Evolutionary conservation across 2,113 vertebrate species (phyloP).

Genomic region (Chlamydotis undulata): DNA sequence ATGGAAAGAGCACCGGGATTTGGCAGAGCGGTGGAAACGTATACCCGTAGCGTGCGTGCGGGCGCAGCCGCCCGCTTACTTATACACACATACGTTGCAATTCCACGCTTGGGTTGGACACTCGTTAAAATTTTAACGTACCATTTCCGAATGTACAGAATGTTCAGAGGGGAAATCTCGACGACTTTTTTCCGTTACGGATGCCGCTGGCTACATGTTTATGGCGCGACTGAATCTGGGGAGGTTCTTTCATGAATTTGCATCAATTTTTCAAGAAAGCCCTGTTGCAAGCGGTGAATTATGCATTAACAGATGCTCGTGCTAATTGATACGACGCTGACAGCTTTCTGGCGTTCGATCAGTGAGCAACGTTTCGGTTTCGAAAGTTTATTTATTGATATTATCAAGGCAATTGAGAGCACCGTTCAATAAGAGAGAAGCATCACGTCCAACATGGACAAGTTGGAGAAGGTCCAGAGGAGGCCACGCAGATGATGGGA

Average conservation of each 20-base stretch:
- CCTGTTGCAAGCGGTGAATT: constrained; percentile 66
- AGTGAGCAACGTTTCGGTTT: constrained; percentile 50
- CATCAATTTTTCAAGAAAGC: constrained; percentile 70
- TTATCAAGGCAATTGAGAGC: not conserved
- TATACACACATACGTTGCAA: not conserved
- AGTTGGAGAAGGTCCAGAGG: not conserved
- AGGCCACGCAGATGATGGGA: no score
- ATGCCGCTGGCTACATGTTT: constrained; percentile 10
- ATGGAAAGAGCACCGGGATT: not conserved
- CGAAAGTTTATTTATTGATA: constrained; percentile 53
- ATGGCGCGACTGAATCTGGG: constrained; percentile 26
- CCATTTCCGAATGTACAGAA: not conserved
- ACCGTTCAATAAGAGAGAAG: not conserved
- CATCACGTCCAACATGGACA: no score
- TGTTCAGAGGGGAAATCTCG: not conserved
- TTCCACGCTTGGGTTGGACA: not conserved
- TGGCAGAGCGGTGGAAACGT: not conserved
- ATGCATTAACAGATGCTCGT: constrained; percentile 78
- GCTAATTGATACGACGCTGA: constrained; percentile 67
- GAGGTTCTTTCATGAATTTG: constrained; percentile 70
- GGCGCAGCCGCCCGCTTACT: not conserved
- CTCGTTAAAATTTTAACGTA: not conserved
- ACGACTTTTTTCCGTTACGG: not conserved
- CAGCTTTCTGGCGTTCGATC: constrained; percentile 63
- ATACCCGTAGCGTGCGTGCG: accelerated